phyloP scores from a whole-genome alignment of 2,113 vertebrate species.

The Salvelinus fontinalis region DNA sequence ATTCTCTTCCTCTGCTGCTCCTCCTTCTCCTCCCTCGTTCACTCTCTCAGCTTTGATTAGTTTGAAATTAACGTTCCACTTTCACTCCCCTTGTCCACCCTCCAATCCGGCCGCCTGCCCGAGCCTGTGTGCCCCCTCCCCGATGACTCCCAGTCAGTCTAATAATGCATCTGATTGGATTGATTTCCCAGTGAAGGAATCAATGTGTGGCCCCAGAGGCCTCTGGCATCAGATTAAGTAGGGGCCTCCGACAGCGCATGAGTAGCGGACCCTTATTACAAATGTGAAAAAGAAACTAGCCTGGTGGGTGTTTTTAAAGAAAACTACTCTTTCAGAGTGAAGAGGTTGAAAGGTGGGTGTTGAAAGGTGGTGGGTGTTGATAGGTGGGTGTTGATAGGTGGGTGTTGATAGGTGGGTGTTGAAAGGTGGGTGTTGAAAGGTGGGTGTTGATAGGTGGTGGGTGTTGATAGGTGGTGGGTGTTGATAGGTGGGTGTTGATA shows the following conservation, averaged over 20 bases:
- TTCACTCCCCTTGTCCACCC: background rate
- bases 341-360: no score
- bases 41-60: background rate
- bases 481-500: no score
- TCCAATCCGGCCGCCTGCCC: background rate
- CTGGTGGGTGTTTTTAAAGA: background rate
- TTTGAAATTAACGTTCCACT: background rate
- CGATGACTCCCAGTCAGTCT: background rate
- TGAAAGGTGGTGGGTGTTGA: background rate
- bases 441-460: background rate
- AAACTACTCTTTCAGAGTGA: no score
- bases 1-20: background rate
- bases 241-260: background rate
- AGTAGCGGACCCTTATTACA: background rate
- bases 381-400: background rate
- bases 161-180: slow-evolving; percentile 4
- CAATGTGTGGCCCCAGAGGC: background rate
- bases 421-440: no score
- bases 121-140: background rate
- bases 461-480: no score
- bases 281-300: background rate
- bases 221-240: background rate
- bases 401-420: no score
- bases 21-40: background rate
- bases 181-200: slow-evolving; percentile 3